Percentiles rank a stretch among this genome's conserved stretches.
Conservation (phyloP, 2,888 invertebrate species). For the Hirtodrosophila alboralis region DNA sequence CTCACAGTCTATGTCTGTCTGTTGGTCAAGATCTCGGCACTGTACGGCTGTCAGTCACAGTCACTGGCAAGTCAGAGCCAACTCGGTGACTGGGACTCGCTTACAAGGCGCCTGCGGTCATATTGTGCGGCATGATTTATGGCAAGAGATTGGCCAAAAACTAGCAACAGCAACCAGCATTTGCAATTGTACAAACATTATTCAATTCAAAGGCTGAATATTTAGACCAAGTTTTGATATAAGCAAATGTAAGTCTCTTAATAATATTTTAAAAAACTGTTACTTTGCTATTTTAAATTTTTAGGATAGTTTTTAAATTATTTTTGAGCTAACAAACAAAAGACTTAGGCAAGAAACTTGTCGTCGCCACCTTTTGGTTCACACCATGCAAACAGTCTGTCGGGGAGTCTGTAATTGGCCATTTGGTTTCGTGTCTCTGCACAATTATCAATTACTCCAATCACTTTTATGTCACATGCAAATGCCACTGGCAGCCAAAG, state of each 20-base stretch:
- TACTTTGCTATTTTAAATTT: slow-evolving; percentile 46
- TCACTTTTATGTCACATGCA: slow-evolving; percentile 79
- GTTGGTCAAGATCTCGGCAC: slow-evolving; percentile 71
- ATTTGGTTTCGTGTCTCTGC: slow-evolving; percentile 68
- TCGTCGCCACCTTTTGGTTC: slow-evolving; percentile 36
- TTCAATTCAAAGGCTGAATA: slow-evolving; percentile 59
- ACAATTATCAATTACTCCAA: slow-evolving; percentile 78
- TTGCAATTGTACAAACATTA: slow-evolving; percentile 70
- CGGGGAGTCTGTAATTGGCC: slow-evolving; percentile 57
- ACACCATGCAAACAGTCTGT: slow-evolving; percentile 35
- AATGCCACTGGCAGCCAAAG: slow-evolving; percentile 59
- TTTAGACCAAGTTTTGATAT: slow-evolving; percentile 15
- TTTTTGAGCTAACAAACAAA: slow-evolving; percentile 39
- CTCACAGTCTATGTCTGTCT: slow-evolving; percentile 21
- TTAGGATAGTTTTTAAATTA: background rate
- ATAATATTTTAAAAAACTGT: too few relatives aligned
- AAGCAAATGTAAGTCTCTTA: slow-evolving; percentile 5
- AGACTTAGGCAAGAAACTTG: slow-evolving; percentile 67
- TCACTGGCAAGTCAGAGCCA: slow-evolving; percentile 59
- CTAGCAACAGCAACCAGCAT: slow-evolving; percentile 54
- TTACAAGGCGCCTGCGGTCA: slow-evolving; percentile 78
- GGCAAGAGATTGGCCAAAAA: slow-evolving; percentile 72
- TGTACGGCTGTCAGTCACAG: slow-evolving; percentile 74
- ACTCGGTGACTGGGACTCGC: slow-evolving; percentile 72
- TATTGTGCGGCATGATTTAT: slow-evolving; percentile 75